These are phyloP conservation scores for Typhlichthys eigenmanni DNA, from an alignment of 2,797 vertebrate species.

Conservation along the genomic window DNA sequence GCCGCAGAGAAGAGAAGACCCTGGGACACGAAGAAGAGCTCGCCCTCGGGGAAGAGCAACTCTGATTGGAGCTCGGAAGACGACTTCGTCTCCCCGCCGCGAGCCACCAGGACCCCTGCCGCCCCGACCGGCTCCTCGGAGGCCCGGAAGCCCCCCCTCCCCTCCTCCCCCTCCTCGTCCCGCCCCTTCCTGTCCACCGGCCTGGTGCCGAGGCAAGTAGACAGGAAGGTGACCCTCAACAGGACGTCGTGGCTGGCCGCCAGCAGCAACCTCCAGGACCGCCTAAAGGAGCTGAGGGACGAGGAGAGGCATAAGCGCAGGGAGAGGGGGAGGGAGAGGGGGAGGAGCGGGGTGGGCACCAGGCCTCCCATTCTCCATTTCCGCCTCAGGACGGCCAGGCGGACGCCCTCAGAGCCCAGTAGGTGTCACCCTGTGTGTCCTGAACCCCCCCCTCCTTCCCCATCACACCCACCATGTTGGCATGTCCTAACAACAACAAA, in stretches of 20 bases:
- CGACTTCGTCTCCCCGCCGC: not conserved
- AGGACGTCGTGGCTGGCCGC: not conserved
- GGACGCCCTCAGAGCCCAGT: slow-evolving; percentile 44
- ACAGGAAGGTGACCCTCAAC: slow-evolving; percentile 7
- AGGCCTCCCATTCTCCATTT: slow-evolving; percentile 13
- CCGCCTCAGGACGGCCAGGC: slow-evolving; percentile 24
- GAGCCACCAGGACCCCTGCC: not conserved
- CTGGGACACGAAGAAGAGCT: not conserved
- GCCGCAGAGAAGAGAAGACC: not conserved
- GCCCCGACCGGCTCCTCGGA: not conserved
- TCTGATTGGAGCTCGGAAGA: slow-evolving; percentile 24
- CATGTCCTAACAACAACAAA: no score
- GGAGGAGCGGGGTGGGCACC: slow-evolving; percentile 12
- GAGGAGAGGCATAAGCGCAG: not conserved
- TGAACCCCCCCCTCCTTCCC: no score
- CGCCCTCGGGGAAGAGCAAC: not conserved
- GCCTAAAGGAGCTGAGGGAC: not conserved
- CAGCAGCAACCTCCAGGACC: no score
- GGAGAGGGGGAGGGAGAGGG: slow-evolving; percentile 34
- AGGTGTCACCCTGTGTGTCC: slow-evolving; percentile 11
- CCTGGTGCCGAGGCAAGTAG: not conserved
- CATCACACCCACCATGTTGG: no score
- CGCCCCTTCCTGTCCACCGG: not conserved
- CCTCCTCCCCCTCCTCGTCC: slow-evolving; percentile 2
- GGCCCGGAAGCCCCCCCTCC: not conserved